Conservation (phyloP, 2,888 invertebrate species). For the Tuberolachnus salignus region DNA sequence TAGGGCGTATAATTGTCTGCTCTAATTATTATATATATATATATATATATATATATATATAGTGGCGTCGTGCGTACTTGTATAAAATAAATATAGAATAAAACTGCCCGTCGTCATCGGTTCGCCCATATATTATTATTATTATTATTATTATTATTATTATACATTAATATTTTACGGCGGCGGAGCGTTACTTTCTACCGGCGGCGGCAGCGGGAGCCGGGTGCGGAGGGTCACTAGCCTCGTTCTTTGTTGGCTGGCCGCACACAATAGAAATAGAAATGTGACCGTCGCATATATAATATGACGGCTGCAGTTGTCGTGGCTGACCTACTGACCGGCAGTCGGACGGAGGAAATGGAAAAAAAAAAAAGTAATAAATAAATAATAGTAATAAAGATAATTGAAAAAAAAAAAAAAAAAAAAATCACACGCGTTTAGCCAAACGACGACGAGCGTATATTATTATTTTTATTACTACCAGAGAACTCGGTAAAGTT, state of each 20-base stretch:
- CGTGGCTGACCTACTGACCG: conserved; percentile 55
- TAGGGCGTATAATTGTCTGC: no score
- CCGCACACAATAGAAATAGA: conserved; percentile 48
- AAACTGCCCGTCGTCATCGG: not conserved
- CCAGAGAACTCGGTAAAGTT: no score
- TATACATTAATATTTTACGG: no score
- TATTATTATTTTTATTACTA: no score
- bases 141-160: not conserved
- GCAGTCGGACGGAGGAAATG: not conserved
- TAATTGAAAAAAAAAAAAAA: not conserved
- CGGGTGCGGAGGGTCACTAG: conserved; percentile 51
- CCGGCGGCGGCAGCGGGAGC: not conserved
- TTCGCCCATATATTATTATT: conserved; percentile 1
- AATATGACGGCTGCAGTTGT: conserved; percentile 41
- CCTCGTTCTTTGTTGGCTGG: conserved; percentile 49
- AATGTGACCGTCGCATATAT: conserved; percentile 52
- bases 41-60: no score
- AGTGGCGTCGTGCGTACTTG: no score
- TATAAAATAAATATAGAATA: no score
- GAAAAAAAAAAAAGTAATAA: no score
- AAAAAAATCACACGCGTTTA: not conserved
- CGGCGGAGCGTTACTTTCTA: conserved; percentile 42
- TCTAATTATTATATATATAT: no score
- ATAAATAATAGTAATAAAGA: not conserved
- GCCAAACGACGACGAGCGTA: no score